Conservation (phyloP, 2,113 vertebrate genomes). For the Corynorhinus townsendii region DNA sequence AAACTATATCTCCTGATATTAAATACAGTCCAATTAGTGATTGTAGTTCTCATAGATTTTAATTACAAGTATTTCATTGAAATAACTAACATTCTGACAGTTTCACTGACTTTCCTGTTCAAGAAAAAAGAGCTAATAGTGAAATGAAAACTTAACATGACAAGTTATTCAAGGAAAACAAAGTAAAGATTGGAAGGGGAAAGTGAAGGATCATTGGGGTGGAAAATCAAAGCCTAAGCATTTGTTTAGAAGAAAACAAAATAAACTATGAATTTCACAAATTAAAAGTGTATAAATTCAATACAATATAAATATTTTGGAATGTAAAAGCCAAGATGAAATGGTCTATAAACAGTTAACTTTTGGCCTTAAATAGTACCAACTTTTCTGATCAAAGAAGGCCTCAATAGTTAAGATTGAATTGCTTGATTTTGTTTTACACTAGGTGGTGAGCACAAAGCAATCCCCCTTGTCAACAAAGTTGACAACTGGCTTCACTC, state of each 20-base stretch:
- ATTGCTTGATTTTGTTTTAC: neutral
- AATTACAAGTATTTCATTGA: conserved; percentile 56
- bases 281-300: conserved; percentile 32
- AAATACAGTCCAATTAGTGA: conserved; percentile 71
- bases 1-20: conserved; percentile 54
- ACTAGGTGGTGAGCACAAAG: neutral
- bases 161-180: neutral
- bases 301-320: conserved; percentile 1
- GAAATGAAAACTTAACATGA: neutral
- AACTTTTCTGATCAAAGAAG: neutral
- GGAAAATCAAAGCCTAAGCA: neutral
- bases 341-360: conserved; percentile 55
- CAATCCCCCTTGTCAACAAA: conserved; percentile 75
- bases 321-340: conserved; percentile 59
- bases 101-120: conserved; percentile 59
- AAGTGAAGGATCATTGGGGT: neutral
- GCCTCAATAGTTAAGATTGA: neutral
- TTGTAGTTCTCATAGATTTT: conserved; percentile 65
- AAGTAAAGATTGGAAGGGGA: neutral
- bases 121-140: conserved; percentile 12
- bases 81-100: conserved; percentile 55
- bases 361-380: neutral
- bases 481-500: conserved; percentile 82
- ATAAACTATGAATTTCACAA: conserved; percentile 33
- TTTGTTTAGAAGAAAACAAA: conserved; percentile 19